These are phyloP conservation scores for Allobates femoralis DNA, from an alignment of 2,797 vertebrate species.

Conservation along the genomic window DNA sequence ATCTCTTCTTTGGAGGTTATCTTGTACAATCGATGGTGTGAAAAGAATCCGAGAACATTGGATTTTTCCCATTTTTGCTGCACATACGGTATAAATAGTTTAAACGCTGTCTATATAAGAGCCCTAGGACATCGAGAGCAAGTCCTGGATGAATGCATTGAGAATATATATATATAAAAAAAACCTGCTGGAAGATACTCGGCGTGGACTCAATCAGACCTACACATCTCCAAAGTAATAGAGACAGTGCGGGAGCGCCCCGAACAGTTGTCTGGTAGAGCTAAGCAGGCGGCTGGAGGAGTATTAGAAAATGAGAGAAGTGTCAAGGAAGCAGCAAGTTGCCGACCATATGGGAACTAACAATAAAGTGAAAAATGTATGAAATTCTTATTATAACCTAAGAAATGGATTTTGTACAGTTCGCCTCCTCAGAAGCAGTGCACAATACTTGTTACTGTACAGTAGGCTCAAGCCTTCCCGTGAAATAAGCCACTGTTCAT, in stretches of 20 bases:
- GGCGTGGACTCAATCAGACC: constrained; percentile 47
- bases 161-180: constrained; percentile 30
- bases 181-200: constrained; percentile 32
- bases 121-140: constrained; percentile 21
- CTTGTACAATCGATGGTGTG: background rate
- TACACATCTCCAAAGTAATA: constrained; percentile 49
- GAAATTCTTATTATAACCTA: constrained; percentile 47
- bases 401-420: constrained; percentile 44
- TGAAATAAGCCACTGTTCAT: constrained; percentile 7
- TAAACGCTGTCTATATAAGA: constrained; percentile 14
- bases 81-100: constrained; percentile 19
- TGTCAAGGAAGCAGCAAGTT: constrained; percentile 31
- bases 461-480: constrained; percentile 14
- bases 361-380: constrained; percentile 44
- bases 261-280: constrained; percentile 42
- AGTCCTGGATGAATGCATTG: constrained; percentile 24
- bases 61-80: constrained; percentile 18
- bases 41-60: background rate
- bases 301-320: constrained; percentile 47
- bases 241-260: constrained; percentile 31
- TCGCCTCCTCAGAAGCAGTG: background rate
- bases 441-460: constrained; percentile 15
- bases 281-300: constrained; percentile 41
- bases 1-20: background rate
- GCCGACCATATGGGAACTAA: constrained; percentile 41